Evolutionary conservation across 2,113 vertebrate genomes (phyloP).

Genomic region (Pangasianodon hypophthalmus): DNA sequence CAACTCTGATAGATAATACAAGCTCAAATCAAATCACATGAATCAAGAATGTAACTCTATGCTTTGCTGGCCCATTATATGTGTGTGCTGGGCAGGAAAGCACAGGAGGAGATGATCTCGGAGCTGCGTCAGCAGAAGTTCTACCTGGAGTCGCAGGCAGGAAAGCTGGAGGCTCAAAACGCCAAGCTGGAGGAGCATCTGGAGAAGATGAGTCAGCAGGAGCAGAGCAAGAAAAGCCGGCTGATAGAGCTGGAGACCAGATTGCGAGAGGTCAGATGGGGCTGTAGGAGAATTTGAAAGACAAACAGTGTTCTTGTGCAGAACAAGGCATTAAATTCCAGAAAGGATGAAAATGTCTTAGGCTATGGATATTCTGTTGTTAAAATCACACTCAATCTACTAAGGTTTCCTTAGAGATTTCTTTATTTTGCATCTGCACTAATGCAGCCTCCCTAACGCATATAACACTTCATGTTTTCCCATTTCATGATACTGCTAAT

Average conservation of each 20-base stretch:
- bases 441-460: neutral
- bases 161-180: constrained; percentile 95
- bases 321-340: neutral
- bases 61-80: constrained; percentile 9
- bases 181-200: constrained; percentile 95
- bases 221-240: constrained; percentile 90
- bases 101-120: constrained; percentile 99
- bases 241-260: constrained; percentile 90
- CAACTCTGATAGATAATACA: neutral
- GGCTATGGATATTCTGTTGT: neutral
- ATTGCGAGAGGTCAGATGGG: constrained; percentile 80
- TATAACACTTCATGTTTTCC: neutral
- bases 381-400: neutral
- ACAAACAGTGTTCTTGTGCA: neutral
- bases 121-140: constrained; percentile 98
- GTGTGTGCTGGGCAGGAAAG: constrained; percentile 82
- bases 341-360: neutral
- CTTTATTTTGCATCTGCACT: neutral
- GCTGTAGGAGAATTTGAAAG: neutral
- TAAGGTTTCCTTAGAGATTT: neutral
- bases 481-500: neutral
- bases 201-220: constrained; percentile 95
- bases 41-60: neutral
- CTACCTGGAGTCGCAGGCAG: constrained; percentile 97
- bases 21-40: neutral